phyloP scores from a whole-genome alignment of 2,888 invertebrate genomes.

The Lasioglossum oenotherae region DNA sequence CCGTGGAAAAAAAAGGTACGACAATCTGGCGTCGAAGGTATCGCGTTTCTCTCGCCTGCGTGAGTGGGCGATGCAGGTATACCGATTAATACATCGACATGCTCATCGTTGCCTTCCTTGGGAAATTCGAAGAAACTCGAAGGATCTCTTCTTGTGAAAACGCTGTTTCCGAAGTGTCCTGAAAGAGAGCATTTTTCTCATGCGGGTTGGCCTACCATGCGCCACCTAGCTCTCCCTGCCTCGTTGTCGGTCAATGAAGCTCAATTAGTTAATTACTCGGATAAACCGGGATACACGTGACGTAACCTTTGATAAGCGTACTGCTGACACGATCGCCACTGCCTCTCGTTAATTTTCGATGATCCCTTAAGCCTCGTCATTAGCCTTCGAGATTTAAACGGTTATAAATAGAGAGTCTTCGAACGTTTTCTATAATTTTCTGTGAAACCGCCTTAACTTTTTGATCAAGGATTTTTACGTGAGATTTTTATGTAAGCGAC shows the following conservation, averaged over 20 bases:
- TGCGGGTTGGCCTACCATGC: slow-evolving; percentile 67
- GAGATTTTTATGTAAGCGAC: no score
- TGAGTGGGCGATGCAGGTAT: slow-evolving; percentile 65
- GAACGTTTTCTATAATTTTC: no score
- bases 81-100: slow-evolving; percentile 55
- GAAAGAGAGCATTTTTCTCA: slow-evolving; percentile 65
- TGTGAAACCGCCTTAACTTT: no score
- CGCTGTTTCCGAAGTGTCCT: not conserved
- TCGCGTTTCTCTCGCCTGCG: slow-evolving; percentile 57
- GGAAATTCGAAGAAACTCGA: slow-evolving; percentile 49
- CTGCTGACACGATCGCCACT: slow-evolving; percentile 39
- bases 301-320: slow-evolving; percentile 67
- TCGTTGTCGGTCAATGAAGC: slow-evolving; percentile 58
- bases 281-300: slow-evolving; percentile 70
- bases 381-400: slow-evolving; percentile 9
- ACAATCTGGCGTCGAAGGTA: slow-evolving; percentile 59
- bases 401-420: not conserved
- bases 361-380: slow-evolving; percentile 28
- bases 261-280: slow-evolving; percentile 75
- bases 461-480: no score
- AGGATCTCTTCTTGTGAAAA: slow-evolving; percentile 16
- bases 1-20: slow-evolving; percentile 37
- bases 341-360: slow-evolving; percentile 41
- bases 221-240: slow-evolving; percentile 20
- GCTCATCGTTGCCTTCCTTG: not conserved